phyloP scores from a whole-genome alignment of 2,113 vertebrate genomes.

The Anolis carolinensis region DNA sequence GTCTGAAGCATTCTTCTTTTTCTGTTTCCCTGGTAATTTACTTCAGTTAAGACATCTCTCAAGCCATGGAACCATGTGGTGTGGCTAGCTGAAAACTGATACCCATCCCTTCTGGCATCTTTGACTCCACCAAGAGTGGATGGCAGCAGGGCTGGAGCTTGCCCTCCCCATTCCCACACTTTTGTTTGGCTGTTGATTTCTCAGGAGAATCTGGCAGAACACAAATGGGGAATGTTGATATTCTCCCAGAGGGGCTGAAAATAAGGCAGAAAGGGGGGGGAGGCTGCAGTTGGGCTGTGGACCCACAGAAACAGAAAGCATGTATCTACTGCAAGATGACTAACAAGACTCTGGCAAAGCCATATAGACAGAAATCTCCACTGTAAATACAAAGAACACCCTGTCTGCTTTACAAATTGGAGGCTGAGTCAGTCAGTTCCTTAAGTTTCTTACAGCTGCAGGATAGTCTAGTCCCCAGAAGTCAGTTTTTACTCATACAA shows the following conservation, averaged over 20 bases:
- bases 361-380: neutral
- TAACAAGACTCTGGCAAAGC: neutral
- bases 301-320: neutral
- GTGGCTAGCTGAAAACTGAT: neutral
- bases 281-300: neutral
- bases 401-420: neutral
- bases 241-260: neutral
- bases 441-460: neutral
- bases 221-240: neutral
- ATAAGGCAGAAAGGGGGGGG: neutral
- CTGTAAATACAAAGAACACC: neutral
- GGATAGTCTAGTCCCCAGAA: neutral
- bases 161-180: no score
- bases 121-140: no score
- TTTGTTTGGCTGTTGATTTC: neutral
- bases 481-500: neutral
- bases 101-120: neutral
- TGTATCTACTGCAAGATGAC: neutral
- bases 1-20: no score
- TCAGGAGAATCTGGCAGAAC: neutral
- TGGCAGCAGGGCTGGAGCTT: no score
- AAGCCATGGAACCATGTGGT: no score
- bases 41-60: no score
- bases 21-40: no score
- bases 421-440: neutral